A percentile compares a stretch with the other conserved stretches of the same genome.
phyloP scores from a whole-genome alignment of 2,113 vertebrate genomes.

The Corynorhinus townsendii region DNA sequence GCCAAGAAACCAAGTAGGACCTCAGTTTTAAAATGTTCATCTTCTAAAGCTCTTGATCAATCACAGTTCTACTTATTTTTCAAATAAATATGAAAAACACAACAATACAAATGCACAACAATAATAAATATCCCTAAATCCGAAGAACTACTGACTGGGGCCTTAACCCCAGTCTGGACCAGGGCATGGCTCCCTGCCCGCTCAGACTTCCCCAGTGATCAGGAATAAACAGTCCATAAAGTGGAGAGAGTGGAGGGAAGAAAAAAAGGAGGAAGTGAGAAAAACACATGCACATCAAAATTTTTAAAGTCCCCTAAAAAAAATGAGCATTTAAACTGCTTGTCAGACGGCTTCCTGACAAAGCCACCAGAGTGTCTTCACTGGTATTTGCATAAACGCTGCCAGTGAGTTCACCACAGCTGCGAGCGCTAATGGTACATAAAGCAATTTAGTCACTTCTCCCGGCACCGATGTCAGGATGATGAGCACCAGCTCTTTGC shows the following conservation, averaged over 20 bases:
- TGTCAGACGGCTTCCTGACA: conserved; percentile 83
- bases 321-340: conserved; percentile 79
- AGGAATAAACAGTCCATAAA: not conserved
- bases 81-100: not conserved
- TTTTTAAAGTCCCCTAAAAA: conserved; percentile 38
- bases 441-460: conserved; percentile 89
- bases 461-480: conserved; percentile 83
- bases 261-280: conserved; percentile 25
- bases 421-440: conserved; percentile 86
- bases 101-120: not conserved
- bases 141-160: not conserved
- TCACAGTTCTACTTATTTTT: not conserved
- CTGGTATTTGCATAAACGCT: conserved; percentile 86
- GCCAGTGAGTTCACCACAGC: conserved; percentile 81
- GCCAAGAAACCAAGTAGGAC: not conserved
- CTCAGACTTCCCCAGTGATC: not conserved
- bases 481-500: conserved; percentile 83
- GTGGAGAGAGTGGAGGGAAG: not conserved
- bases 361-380: conserved; percentile 83
- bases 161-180: not conserved
- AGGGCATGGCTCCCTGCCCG: not conserved
- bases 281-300: conserved; percentile 70
- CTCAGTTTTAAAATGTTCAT: not conserved
- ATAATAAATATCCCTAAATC: not conserved
- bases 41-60: conserved; percentile 3